Evolutionary conservation across 2,113 vertebrate species (phyloP).

Genomic region (Pterophyllum scalare): DNA sequence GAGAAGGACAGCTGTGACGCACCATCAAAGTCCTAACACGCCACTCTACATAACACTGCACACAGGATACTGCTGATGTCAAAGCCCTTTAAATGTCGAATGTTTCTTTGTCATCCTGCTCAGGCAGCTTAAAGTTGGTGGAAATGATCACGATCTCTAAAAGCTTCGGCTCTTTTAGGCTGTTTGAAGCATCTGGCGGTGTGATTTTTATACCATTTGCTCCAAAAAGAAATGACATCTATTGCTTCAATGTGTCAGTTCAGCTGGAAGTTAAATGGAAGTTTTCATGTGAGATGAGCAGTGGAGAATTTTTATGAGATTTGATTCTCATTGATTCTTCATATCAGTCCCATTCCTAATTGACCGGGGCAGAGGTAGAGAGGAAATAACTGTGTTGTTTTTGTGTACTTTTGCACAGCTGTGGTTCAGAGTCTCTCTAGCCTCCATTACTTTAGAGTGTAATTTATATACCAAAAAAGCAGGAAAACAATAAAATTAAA

Average conservation of each 20-base stretch:
- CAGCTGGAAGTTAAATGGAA: neutral
- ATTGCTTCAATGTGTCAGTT: neutral
- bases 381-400: accelerated
- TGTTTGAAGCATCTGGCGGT: neutral
- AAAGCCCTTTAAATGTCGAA: neutral
- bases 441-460: neutral
- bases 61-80: constrained; percentile 3
- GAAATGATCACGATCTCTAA: accelerated
- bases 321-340: neutral
- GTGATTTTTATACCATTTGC: neutral
- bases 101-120: constrained; percentile 10
- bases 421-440: neutral
- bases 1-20: constrained; percentile 60
- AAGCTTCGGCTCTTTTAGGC: neutral
- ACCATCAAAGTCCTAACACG: constrained; percentile 5
- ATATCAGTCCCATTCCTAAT: accelerated
- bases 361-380: neutral
- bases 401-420: neutral
- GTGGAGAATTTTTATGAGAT: neutral
- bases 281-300: neutral
- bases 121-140: neutral
- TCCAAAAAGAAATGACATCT: neutral
- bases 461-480: neutral
- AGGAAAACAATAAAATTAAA: neutral
- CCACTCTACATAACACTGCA: neutral